Evolutionary conservation across 2,888 invertebrate genomes (phyloP), one percentile per base, ranked within the genome.

Genomic region (Andricus quercusramuli): DNA sequence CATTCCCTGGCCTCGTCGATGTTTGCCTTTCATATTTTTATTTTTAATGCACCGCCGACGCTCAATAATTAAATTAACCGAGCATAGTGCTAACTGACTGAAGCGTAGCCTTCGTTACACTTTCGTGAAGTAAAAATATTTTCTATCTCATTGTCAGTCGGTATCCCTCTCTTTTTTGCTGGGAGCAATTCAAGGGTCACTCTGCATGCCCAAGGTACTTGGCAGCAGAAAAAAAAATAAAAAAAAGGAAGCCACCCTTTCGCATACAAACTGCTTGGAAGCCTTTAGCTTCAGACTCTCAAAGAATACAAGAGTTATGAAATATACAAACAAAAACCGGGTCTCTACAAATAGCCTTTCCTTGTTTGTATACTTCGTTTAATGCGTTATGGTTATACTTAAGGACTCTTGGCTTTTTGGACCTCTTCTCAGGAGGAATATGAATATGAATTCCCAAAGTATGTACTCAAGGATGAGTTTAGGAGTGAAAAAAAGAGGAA

Each of bases 261-360:
- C 37, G 59, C 62, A 76, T 66, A 78, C 37, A 32, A 67, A 67
- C 37, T 67, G 41, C 66, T 22, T 37, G 37, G 66, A 32, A 67
- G 32, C 41, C 41, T 37, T 65, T 67, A 41, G 41, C 41, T 67
- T 67, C 22, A 20, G 66, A 67, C 65, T 77, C 78, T 83, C 68
- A 78, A 37, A 80, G 74, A 77, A 83, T 83, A 82, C 84, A 87
- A 86, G 85, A 88, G 87, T 90, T 91, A 89, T 90, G 90, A 91
- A 91, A 90, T 90, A 88, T 90, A 91, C 88, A 91, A 91, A 91
- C 88, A 89, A 83, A 85, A 83, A 86, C 82, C 80, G 81, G 85
- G 82, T 77, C 88, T 90, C 89, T 88, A 85, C 88, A 90, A 90
- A 90, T 88, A 90, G 87, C 88, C 87, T 86, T 67, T 86, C 84